phyloP scores from a whole-genome alignment of 2,113 vertebrate genomes.

The Limanda limanda region DNA sequence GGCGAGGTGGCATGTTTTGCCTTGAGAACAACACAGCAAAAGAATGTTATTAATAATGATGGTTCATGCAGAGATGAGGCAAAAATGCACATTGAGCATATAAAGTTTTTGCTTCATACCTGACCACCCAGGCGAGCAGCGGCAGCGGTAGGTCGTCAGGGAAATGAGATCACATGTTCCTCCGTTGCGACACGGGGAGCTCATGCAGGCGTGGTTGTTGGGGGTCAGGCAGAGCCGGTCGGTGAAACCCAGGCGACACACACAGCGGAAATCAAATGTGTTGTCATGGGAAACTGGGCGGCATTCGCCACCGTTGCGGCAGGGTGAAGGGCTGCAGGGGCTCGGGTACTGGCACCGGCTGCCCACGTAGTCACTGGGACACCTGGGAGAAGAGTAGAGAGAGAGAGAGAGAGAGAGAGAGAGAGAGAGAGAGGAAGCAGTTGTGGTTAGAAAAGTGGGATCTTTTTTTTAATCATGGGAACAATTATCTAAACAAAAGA shows the following conservation, averaged over 20 bases:
- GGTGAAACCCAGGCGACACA: constrained; percentile 88
- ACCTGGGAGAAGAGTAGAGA: constrained; percentile 76
- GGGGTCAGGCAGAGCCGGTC: constrained; percentile 91
- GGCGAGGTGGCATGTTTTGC: constrained; percentile 92
- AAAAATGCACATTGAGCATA: accelerated
- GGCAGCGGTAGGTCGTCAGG: constrained; percentile 86
- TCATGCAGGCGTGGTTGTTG: constrained; percentile 88
- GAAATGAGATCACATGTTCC: constrained; percentile 88
- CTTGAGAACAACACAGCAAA: constrained; percentile 68
- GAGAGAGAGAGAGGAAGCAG: neutral
- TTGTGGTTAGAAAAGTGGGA: constrained; percentile 31
- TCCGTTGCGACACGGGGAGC: constrained; percentile 90
- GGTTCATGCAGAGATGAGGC: neutral
- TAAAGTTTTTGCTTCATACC: constrained; percentile 74
- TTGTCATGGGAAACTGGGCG: constrained; percentile 76
- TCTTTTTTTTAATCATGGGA: constrained; percentile 21
- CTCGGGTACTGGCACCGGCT: constrained; percentile 87
- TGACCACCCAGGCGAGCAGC: constrained; percentile 91
- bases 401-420: neutral
- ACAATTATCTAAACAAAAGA: constrained; percentile 47
- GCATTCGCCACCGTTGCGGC: constrained; percentile 89
- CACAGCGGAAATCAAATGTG: constrained; percentile 83
- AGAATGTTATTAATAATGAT: neutral
- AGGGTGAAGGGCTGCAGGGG: constrained; percentile 89
- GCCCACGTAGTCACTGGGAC: constrained; percentile 82